Evolutionary conservation across 30 jellyfish, hydroid and myxozoan species (phyloP).

Genomic region (Hydra vulgaris): DNA sequence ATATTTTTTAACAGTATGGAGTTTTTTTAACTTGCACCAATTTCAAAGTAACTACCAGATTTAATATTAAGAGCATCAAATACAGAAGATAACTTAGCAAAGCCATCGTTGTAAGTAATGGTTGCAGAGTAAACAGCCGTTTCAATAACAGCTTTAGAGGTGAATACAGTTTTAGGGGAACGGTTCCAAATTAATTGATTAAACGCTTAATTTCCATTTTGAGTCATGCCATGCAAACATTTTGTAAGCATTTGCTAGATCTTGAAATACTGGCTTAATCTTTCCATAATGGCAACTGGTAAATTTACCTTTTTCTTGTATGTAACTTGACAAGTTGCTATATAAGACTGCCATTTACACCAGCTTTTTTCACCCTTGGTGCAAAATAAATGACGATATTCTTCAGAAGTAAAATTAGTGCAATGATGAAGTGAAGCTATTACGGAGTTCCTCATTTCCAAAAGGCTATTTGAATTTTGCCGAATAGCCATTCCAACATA

Average conservation of each 20-base stretch:
- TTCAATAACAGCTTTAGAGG: neutral
- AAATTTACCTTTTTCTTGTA: slow-evolving; percentile 33
- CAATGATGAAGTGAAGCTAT: slow-evolving; percentile 33
- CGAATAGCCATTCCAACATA: slow-evolving; percentile 47
- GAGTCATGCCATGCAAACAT: slow-evolving; percentile 43
- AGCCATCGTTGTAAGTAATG: slow-evolving; percentile 3
- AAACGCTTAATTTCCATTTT: slow-evolving; percentile 33
- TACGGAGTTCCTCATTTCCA: slow-evolving; percentile 32
- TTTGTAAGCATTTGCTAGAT: slow-evolving; percentile 28
- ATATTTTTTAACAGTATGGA: neutral
- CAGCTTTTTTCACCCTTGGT: slow-evolving; percentile 25
- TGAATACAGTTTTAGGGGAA: neutral
- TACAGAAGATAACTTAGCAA: neutral
- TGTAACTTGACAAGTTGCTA: neutral
- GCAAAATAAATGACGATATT: slow-evolving; percentile 33
- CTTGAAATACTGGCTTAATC: slow-evolving; percentile 31
- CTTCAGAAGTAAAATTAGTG: slow-evolving; percentile 24
- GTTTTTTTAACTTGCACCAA: neutral
- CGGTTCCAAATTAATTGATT: slow-evolving; percentile 21
- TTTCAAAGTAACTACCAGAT: slow-evolving; percentile 3
- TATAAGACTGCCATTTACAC: slow-evolving; percentile 41
- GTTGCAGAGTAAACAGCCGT: slow-evolving; percentile 3
- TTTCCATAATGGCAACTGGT: slow-evolving; percentile 27
- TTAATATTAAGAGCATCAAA: neutral
- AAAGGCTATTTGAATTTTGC: slow-evolving; percentile 22